Evolutionary conservation across 2,797 vertebrate genomes (phyloP), one percentile per base, ranked within the genome.

Genomic region (Hapalemur alaotrensis): DNA sequence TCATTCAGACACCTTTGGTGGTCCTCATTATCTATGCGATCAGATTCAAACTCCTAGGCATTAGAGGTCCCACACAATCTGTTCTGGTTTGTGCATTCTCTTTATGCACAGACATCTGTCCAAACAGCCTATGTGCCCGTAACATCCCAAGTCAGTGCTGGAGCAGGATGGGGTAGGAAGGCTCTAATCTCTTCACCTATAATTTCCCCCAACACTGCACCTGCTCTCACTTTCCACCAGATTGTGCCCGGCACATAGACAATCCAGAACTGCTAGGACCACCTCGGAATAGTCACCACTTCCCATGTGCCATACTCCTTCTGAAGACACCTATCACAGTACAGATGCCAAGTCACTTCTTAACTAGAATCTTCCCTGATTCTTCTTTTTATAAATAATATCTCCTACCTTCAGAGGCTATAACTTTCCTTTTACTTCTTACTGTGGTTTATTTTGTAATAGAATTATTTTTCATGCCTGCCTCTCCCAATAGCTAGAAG

Each of bases 31-130:
- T 20, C 67, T 57, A 20, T 7, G 12, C 35, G 50, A 89, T 67
- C 38, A 69, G 78, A 52, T 73, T 93, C 91, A 84, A 93, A 86
- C 52, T 61, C 46, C 20, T 5, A 67, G 54, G 63, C 50, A 95
- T 61, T 90, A 15, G 12, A 82, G 22, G 73, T 79, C 91, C 65
- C 85, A 79, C 30, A 69, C 61, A 65, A 86, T 67, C 93, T 96
- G 69, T 32, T 85, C 76, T 35, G 82, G 79, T 63, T 87, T 93
- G n/a, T 43, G 5, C 9, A 38, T 81, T 81, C 52, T 90, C 63
- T 70, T 52, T 67, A 86, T 32, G 59, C 17, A 91, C 38, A 76
- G 43, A 25, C 41, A 65, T 65, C 25, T 75, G 54, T 63, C 38
- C 63, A 75, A 88, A 63, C 5, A 59, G 13, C 88, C 72, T 43